A percentile compares a stretch with the other conserved stretches of the same genome.
These are phyloP conservation scores for Podarcis raffonei DNA, from an alignment of 2,113 vertebrate genomes.

Conservation along the genomic window DNA sequence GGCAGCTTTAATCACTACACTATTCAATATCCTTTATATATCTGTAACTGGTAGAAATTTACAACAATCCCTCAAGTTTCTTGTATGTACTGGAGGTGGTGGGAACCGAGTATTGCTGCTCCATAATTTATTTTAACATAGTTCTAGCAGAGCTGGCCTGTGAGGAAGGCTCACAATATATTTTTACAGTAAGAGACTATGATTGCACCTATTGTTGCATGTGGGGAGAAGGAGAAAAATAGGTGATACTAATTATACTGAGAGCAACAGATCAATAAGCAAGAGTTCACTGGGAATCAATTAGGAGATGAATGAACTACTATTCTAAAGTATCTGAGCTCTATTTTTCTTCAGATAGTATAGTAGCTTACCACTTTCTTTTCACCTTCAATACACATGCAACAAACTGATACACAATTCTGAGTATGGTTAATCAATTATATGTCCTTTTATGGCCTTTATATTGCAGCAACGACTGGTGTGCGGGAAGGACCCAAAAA, in stretches of 20 bases:
- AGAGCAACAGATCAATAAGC: conserved; percentile 34
- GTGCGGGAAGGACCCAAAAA: background rate
- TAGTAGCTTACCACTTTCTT: background rate
- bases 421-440: background rate
- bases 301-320: conserved; percentile 21
- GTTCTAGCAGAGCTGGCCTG: background rate
- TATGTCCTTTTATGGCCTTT: background rate
- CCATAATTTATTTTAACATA: conserved; percentile 28
- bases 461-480: background rate
- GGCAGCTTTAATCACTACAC: background rate
- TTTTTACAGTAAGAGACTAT: conserved; percentile 8
- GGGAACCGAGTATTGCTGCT: background rate
- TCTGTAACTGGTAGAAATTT: background rate
- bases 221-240: background rate
- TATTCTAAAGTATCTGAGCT: conserved; percentile 10
- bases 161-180: conserved; percentile 28
- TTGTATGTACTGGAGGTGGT: background rate
- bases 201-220: conserved; percentile 8
- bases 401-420: background rate
- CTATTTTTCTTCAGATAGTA: conserved; percentile 13
- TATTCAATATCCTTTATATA: background rate
- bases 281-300: conserved; percentile 19
- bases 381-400: background rate
- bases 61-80: background rate
- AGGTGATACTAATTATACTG: conserved; percentile 21